Base-by-base conservation (phyloP, 2,113 vertebrate species). In the Anarrhichthys ocellatus region DNA sequence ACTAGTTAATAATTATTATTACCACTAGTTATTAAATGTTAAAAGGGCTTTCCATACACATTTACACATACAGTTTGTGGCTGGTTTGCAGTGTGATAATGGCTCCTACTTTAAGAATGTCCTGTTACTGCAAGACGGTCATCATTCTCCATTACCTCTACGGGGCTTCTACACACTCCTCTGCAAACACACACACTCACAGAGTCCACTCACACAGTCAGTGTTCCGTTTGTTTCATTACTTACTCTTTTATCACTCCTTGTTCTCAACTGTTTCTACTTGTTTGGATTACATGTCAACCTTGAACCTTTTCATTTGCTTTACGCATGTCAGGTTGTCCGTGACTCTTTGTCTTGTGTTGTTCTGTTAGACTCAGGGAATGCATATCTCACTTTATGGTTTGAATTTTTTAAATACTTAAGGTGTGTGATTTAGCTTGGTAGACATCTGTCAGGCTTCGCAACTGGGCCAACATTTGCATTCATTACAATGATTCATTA, bases 391-490 rank as follows among this genome's bases (percentile, higher is more conserved):
- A 32, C 6, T 71, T 42, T 61, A 40, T 10, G 61, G 48, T 29
- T 63, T 67, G 66, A 70, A 59, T 77, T 70, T 73, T 27, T 83
- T 2, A 22, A 42, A 54, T 66, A 44, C 78, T 75, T 54, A 66
- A 82, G 54, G 68, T 84, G 77, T 61, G 56, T 81, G 73, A 83
- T 87, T 87, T 68, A 54, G 76, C 72, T 83, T 50, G 0, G 27
- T 1, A 72, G 38, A 63, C 36, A 34, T 73, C 79, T 66, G 78
- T 27, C 14, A 4, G 17, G 66, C 69, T 83, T 87, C 29, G 58
- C 72, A 92, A 85, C 75, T 84, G 84, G 90, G 90, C 52, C 87
- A 91, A 61, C 64, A 67, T 83, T 82, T 84, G 2, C 88, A 44
- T 44, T 44, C 11, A 44, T 44, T 44, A 44, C 42, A 44, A 44